Evolutionary conservation across 1,140 invertebrate species (phyloP).

Genomic region (Colletes latitarsis): DNA sequence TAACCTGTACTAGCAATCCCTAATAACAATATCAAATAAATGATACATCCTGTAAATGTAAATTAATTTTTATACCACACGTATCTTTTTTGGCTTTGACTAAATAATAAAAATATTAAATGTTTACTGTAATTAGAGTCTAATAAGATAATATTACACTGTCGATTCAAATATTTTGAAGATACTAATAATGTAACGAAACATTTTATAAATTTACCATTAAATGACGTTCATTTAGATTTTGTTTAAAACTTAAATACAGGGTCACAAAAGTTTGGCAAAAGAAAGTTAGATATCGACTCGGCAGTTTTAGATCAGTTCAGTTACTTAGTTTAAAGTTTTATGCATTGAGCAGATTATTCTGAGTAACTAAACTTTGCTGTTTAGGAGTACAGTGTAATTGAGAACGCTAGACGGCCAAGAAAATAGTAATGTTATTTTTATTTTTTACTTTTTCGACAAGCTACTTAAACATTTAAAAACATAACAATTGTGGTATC

Average conservation of each 20-base stretch:
- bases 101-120: slow-evolving; percentile 12
- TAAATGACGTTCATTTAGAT: slow-evolving; percentile 5
- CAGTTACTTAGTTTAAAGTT: slow-evolving; percentile 68
- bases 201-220: slow-evolving; percentile 17
- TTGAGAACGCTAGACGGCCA: slow-evolving; percentile 65
- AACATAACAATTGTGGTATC: slow-evolving; percentile 43
- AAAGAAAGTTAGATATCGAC: slow-evolving; percentile 67
- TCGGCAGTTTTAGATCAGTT: slow-evolving; percentile 72
- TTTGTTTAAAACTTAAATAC: slow-evolving; percentile 19
- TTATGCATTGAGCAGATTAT: slow-evolving; percentile 54
- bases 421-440: not conserved
- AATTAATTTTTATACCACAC: not conserved
- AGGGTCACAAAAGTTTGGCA: slow-evolving; percentile 49
- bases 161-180: slow-evolving; percentile 12
- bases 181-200: not conserved
- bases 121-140: slow-evolving; percentile 4
- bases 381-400: slow-evolving; percentile 67
- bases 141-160: not conserved
- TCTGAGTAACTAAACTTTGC: slow-evolving; percentile 73
- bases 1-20: slow-evolving; percentile 23
- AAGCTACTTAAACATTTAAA: slow-evolving; percentile 57
- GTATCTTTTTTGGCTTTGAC: slow-evolving; percentile 2
- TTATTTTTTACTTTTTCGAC: slow-evolving; percentile 17
- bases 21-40: not conserved
- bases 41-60: not conserved